Evolutionary conservation across 1,140 invertebrate species (phyloP).

Genomic region (Trissolcus basalis): DNA sequence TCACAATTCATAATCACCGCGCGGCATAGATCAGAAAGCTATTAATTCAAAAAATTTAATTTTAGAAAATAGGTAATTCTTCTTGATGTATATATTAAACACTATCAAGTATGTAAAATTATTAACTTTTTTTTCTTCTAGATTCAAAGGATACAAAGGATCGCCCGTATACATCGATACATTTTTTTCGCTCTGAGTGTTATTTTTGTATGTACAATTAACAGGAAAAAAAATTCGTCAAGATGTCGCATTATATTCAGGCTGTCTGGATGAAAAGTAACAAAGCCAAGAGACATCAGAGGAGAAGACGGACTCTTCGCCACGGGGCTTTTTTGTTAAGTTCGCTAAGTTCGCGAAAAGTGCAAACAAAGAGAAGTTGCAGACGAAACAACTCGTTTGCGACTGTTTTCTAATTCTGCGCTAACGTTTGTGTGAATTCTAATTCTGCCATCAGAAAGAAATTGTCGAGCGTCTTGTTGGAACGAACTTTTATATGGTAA

Average conservation of each 20-base stretch:
- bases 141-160: too few relatives aligned
- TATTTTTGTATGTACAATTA: not conserved
- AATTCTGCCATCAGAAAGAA: slow-evolving; percentile 1
- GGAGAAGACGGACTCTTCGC: slow-evolving; percentile 10
- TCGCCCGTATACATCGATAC: too few relatives aligned
- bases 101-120: too few relatives aligned
- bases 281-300: slow-evolving; percentile 16
- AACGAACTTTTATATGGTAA: too few relatives aligned
- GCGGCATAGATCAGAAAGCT: too few relatives aligned
- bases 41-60: too few relatives aligned
- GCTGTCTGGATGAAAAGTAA: slow-evolving; percentile 5
- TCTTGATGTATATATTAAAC: too few relatives aligned
- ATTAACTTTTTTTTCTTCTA: too few relatives aligned
- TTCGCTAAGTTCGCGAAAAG: slow-evolving; percentile 20
- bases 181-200: not conserved
- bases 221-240: not conserved
- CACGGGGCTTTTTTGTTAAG: slow-evolving; percentile 15
- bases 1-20: too few relatives aligned
- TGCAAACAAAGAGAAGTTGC: slow-evolving; percentile 23
- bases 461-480: too few relatives aligned
- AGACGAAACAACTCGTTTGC: slow-evolving; percentile 11
- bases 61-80: too few relatives aligned
- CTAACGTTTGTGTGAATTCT: slow-evolving; percentile 13
- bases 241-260: slow-evolving; percentile 6
- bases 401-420: slow-evolving; percentile 11